phyloP scores from a whole-genome alignment of 2,797 vertebrate genomes.

The Gymnoscopelus braueri region DNA sequence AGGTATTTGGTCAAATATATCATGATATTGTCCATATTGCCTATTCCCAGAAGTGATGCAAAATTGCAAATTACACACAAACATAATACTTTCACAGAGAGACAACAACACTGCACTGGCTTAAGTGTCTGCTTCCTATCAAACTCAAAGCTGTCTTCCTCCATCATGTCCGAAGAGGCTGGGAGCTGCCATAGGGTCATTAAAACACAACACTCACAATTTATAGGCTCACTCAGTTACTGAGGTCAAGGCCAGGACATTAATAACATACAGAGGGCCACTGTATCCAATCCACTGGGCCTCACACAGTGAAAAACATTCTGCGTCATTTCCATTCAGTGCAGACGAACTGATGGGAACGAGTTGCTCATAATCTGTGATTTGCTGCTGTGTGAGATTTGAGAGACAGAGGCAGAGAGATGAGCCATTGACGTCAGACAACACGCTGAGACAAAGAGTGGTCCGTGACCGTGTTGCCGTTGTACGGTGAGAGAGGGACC shows the following conservation, averaged over 20 bases:
- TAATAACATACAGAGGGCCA: slow-evolving; percentile 58
- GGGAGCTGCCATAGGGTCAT: slow-evolving; percentile 69
- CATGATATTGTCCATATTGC: neutral
- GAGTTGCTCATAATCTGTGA: slow-evolving; percentile 43
- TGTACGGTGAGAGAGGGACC: slow-evolving; percentile 74
- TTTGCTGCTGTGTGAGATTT: slow-evolving; percentile 44
- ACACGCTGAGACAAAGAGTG: slow-evolving; percentile 49
- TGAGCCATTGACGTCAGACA: slow-evolving; percentile 39
- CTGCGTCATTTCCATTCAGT: slow-evolving; percentile 35
- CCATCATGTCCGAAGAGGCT: slow-evolving; percentile 63
- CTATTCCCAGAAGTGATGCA: slow-evolving; percentile 17
- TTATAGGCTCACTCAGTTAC: slow-evolving; percentile 69
- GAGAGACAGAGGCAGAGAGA: slow-evolving; percentile 44
- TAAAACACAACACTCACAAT: slow-evolving; percentile 70
- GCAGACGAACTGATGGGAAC: slow-evolving; percentile 41
- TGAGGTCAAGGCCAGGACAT: slow-evolving; percentile 64
- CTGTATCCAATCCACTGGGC: slow-evolving; percentile 36
- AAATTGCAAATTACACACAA: slow-evolving; percentile 1
- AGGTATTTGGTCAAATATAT: no score
- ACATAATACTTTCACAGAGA: slow-evolving; percentile 9
- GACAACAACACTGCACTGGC: slow-evolving; percentile 16
- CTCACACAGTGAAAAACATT: slow-evolving; percentile 31
- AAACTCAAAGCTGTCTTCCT: slow-evolving; percentile 60
- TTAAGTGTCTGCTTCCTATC: slow-evolving; percentile 54
- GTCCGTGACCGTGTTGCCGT: slow-evolving; percentile 35